Evolutionary conservation across 1,140 invertebrate genomes (phyloP).

Genomic region (Dendrolimus punctatus): DNA sequence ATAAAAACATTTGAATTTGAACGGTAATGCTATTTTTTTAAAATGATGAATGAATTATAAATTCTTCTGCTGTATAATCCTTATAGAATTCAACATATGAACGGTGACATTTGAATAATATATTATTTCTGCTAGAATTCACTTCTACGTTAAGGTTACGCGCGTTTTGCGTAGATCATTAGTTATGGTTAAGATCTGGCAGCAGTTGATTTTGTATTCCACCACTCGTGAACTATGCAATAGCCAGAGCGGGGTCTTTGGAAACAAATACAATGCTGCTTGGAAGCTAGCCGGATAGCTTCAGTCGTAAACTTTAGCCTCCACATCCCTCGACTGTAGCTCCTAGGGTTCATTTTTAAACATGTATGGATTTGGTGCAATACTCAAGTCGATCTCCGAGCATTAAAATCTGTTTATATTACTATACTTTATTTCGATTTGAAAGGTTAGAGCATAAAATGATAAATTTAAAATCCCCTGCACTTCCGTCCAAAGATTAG

Average conservation of each 20-base stretch:
- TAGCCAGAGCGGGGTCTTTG: conserved; percentile 29
- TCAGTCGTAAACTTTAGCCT: conserved; percentile 38
- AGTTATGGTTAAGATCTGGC: conserved; percentile 22
- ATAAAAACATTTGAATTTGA: no score
- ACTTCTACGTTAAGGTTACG: no score
- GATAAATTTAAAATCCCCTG: no score
- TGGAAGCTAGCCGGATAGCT: conserved; percentile 28
- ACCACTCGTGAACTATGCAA: conserved; percentile 37
- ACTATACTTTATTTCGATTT: no score
- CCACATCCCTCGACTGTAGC: conserved; percentile 34
- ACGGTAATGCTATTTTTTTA: no score
- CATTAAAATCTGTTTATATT: neutral
- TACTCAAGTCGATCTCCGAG: conserved; percentile 22
- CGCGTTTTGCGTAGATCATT: conserved; percentile 15
- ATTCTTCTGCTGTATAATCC: no score
- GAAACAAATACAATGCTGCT: conserved; percentile 41
- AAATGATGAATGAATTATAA: no score
- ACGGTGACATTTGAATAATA: no score
- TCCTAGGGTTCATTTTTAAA: conserved; percentile 46
- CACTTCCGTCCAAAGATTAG: no score
- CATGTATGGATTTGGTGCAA: conserved; percentile 43
- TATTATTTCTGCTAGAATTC: no score
- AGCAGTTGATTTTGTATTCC: conserved; percentile 37
- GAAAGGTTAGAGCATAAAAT: no score
- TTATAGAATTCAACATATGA: no score